Evolutionary conservation across 2,797 vertebrate species (phyloP), one percentile per base, ranked within the genome.

Genomic region (Anguilla obscura): DNA sequence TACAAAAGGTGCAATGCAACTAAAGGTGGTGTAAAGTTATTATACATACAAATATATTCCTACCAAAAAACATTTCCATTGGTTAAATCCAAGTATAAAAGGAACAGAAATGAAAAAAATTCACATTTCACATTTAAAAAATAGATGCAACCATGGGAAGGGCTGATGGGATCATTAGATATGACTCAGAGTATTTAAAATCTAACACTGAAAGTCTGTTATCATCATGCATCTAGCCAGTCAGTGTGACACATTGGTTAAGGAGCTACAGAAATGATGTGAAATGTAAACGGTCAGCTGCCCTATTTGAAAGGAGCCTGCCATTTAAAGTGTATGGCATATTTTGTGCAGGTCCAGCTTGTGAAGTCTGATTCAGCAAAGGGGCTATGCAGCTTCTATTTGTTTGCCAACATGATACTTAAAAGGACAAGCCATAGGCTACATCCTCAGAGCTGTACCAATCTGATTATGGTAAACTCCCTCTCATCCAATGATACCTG

Each of bases 401-500:
- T 14, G 12, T 84, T 16, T 84, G 83, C 45, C 12, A 84, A n/a
- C 21, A 84, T 84, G 50, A n/a, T 27, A 6, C 27, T 45, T 21
- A 36, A 33, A 45, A 80, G 16, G 33, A 6, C 40, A 80, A 16
- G 76, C 18, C 5, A n/a, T 24, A 45, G 40, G 40, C 40, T 45
- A 88, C 90, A 90, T 93, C 90, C 91, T 92, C 86, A 91, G 91
- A 93, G 90, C 88, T 88, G 74, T 88, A 79, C 86, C 94, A 93
- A 96, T 95, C 94, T 94, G 89, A 94, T 96, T 95, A 93, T 89
- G 66, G 71, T 93, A 94, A 95, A 91, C 74, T 66, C 33, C 54
- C 54, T 92, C 92, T 95, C 85, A 86, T 92, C 90, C 91, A 92
- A n/a, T 92, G 93, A 95, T 94, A 95, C 92, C 94, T 91, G 89